These are phyloP conservation scores for Chrysemys picta DNA, from an alignment of 2,113 vertebrate genomes.

Conservation along the genomic window DNA sequence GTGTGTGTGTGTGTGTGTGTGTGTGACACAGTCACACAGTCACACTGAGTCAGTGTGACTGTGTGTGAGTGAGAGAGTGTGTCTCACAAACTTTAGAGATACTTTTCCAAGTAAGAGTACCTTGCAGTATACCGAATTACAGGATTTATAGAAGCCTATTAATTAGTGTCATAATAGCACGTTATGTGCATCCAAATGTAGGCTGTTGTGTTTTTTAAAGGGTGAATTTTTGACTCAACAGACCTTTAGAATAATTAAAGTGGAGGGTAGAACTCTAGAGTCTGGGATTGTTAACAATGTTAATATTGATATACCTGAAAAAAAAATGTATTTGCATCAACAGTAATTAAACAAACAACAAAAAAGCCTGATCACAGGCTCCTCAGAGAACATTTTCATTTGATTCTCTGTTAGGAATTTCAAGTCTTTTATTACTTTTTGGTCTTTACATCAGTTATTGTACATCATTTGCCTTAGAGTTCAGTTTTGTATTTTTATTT, in stretches of 20 bases:
- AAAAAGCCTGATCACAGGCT: background rate
- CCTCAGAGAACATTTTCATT: background rate
- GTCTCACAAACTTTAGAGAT: background rate
- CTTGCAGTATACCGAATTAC: background rate
- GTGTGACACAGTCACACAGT: too few relatives aligned
- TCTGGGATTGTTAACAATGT: background rate
- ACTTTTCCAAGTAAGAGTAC: background rate
- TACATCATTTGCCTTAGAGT: background rate
- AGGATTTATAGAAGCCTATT: background rate
- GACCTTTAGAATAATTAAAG: background rate
- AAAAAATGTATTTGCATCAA: background rate
- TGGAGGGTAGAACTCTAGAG: background rate
- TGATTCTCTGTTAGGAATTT: background rate
- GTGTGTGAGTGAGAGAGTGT: too few relatives aligned
- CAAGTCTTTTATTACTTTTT: background rate
- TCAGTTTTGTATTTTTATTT: background rate
- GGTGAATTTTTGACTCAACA: background rate
- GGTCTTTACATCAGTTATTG: background rate
- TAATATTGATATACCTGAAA: background rate
- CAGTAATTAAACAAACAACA: background rate
- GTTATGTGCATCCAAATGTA: background rate
- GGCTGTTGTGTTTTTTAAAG: background rate
- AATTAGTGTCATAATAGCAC: background rate
- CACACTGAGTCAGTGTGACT: too few relatives aligned
- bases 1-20: background rate